A percentile compares a stretch with the other conserved stretches of the same genome.
phyloP scores from a whole-genome alignment of 2,797 vertebrate species.

The Hyperoplus lanceolatus region DNA sequence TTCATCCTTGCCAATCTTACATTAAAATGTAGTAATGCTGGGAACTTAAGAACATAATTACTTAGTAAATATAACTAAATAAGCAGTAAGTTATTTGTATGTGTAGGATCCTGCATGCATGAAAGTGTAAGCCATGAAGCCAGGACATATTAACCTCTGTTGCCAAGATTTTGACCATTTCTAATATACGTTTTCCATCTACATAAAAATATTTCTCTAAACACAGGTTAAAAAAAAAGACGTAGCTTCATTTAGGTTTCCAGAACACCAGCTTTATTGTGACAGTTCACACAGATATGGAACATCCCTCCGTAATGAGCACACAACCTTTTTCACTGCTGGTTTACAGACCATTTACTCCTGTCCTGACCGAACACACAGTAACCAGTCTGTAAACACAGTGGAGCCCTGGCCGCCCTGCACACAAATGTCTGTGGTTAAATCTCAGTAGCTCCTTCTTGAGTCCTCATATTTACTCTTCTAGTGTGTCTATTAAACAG shows the following conservation, averaged over 20 bases:
- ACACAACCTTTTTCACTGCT: constrained; percentile 5
- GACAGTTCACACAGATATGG: constrained; percentile 69
- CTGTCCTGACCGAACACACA: not conserved
- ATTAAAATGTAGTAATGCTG: not conserved
- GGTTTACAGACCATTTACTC: not conserved
- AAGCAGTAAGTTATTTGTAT: not conserved
- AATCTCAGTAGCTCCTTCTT: constrained; percentile 45
- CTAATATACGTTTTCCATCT: not conserved
- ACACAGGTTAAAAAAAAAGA: not conserved
- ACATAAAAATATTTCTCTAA: not conserved
- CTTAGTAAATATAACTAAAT: not conserved
- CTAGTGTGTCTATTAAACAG: not conserved
- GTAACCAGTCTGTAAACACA: constrained; percentile 18
- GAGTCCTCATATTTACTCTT: not conserved
- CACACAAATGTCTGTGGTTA: constrained; percentile 18
- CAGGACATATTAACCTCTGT: not conserved
- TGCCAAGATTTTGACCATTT: not conserved
- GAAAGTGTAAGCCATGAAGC: not conserved
- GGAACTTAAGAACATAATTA: not conserved
- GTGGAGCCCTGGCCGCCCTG: constrained; percentile 2
- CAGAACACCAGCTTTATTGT: constrained; percentile 78
- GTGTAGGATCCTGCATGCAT: not conserved
- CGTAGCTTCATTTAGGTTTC: constrained; percentile 35
- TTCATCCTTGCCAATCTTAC: not conserved
- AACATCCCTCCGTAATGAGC: constrained; percentile 49